phyloP scores from a whole-genome alignment of 1,140 invertebrate species.

The Mylabris phalerata region DNA sequence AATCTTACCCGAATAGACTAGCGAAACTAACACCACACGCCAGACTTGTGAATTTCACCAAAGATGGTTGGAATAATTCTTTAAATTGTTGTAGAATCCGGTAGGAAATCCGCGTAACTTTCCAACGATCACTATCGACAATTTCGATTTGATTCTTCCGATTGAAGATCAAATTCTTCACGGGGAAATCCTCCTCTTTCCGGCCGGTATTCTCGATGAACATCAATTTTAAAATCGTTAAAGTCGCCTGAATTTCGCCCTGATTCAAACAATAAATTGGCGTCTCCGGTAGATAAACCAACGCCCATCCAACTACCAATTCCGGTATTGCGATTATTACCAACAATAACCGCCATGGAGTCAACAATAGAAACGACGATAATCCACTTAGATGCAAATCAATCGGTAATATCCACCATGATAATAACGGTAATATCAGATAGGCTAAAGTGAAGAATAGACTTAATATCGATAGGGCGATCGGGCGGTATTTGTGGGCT shows the following conservation, averaged over 20 bases:
- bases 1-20: conserved; percentile 61
- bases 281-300: conserved; percentile 61
- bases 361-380: conserved; percentile 16
- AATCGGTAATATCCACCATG: conserved; percentile 41
- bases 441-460: conserved; percentile 56
- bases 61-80: conserved; percentile 46
- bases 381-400: conserved; percentile 16
- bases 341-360: conserved; percentile 56
- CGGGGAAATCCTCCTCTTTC: conserved; percentile 40
- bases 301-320: conserved; percentile 46
- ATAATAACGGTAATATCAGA: conserved; percentile 53
- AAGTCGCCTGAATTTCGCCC: conserved; percentile 52
- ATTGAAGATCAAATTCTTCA: conserved; percentile 33
- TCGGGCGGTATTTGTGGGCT: conserved; percentile 47
- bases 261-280: conserved; percentile 66
- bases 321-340: conserved; percentile 53
- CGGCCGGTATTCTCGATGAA: conserved; percentile 54
- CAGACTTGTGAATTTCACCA: conserved; percentile 49
- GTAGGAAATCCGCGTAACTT: conserved; percentile 43
- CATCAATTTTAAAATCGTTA: conserved; percentile 52
- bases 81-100: conserved; percentile 49
- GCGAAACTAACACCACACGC: conserved; percentile 54
- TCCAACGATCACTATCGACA: conserved; percentile 7
- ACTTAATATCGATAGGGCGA: conserved; percentile 53
- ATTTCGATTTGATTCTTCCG: background rate